Percentiles rank a stretch among this genome's conserved stretches.
Evolutionary conservation across 1,140 invertebrate species (phyloP).

Genomic region (Dolichoris vasculosae): DNA sequence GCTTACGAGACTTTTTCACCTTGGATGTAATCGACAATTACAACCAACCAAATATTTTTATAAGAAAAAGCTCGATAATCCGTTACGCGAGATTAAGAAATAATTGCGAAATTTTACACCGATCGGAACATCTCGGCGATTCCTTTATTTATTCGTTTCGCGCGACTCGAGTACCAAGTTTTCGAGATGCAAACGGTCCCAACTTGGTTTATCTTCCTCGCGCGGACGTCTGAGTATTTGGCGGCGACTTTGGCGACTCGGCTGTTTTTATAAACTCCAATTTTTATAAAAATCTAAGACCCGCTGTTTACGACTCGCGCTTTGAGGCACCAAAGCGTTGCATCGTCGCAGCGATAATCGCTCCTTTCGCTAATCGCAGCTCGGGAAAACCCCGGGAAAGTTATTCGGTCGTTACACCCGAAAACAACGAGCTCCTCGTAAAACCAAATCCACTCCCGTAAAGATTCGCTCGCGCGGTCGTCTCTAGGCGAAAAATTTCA

Average conservation of each 20-base stretch:
- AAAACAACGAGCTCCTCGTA: background rate
- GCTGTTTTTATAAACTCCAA: too few relatives aligned
- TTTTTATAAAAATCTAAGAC: too few relatives aligned
- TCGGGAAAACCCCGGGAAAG: background rate
- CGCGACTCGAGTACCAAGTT: background rate
- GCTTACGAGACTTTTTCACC: background rate
- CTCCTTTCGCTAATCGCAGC: too few relatives aligned
- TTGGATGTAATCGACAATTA: too few relatives aligned
- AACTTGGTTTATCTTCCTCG: too few relatives aligned
- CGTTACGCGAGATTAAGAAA: too few relatives aligned
- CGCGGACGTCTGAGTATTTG: too few relatives aligned
- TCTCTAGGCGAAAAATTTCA: slow-evolving; percentile 21
- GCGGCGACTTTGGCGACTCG: background rate
- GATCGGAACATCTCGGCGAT: too few relatives aligned
- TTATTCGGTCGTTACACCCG: background rate
- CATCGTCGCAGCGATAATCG: background rate
- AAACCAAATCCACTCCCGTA: background rate
- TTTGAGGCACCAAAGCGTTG: background rate
- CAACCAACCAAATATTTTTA: too few relatives aligned
- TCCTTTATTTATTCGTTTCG: too few relatives aligned
- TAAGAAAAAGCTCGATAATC: too few relatives aligned
- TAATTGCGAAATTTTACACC: too few relatives aligned
- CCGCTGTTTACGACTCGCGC: background rate
- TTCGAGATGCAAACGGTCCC: background rate
- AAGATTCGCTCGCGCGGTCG: background rate